These are phyloP conservation scores for Antigone vipio DNA, from an alignment of 2,113 vertebrate genomes.

Conservation along the genomic window DNA sequence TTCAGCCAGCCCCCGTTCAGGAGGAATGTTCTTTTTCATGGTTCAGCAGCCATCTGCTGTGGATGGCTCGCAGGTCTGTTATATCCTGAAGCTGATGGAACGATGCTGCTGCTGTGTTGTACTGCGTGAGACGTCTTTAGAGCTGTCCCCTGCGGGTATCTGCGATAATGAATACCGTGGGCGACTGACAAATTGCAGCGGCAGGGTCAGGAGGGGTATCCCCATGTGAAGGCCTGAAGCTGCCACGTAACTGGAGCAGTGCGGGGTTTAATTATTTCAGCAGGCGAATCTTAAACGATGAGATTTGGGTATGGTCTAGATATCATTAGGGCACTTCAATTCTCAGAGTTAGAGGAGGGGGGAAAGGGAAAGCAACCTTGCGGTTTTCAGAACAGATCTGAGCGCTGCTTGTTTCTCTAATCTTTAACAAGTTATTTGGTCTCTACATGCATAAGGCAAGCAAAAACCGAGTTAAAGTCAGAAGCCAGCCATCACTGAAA, in stretches of 20 bases:
- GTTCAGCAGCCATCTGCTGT: not conserved
- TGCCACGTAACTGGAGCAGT: not conserved
- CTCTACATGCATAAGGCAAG: not conserved
- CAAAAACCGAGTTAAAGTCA: not conserved
- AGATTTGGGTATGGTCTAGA: not conserved
- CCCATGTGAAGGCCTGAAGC: not conserved
- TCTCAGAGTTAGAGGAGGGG: not conserved
- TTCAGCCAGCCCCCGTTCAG: not conserved
- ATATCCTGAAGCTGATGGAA: not conserved
- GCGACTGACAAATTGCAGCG: not conserved
- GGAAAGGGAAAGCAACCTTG: not conserved
- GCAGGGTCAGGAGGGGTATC: not conserved
- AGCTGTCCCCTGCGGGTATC: not conserved
- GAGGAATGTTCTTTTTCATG: not conserved
- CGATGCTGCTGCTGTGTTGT: not conserved
- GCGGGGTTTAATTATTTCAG: not conserved
- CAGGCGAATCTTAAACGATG: not conserved
- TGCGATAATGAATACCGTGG: not conserved
- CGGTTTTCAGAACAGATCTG: not conserved
- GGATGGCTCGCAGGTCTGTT: not conserved
- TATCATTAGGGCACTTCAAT: not conserved
- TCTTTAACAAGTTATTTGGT: not conserved
- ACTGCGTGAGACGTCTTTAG: not conserved
- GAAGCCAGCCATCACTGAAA: not conserved
- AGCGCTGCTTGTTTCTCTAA: not conserved